phyloP scores from a whole-genome alignment of 2,113 vertebrate species.

The Malaclemys terrapin region DNA sequence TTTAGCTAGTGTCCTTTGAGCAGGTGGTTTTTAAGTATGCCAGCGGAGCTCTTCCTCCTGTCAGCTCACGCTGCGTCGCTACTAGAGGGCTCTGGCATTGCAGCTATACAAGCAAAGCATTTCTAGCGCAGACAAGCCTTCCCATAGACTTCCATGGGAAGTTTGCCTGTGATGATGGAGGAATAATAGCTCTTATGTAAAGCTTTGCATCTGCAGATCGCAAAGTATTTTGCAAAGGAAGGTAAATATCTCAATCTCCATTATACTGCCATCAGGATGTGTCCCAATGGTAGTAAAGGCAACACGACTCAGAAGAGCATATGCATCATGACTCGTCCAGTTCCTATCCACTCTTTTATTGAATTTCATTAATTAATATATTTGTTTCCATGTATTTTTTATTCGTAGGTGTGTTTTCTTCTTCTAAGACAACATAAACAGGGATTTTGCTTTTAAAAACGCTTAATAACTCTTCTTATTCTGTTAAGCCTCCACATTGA shows the following conservation, averaged over 20 bases:
- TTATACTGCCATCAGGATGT: background rate
- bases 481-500: background rate
- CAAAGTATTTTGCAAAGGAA: background rate
- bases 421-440: background rate
- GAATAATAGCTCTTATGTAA: background rate
- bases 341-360: background rate
- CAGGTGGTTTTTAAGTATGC: background rate
- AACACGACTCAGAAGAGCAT: background rate
- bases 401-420: background rate
- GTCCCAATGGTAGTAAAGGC: background rate
- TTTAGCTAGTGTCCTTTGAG: background rate
- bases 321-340: background rate
- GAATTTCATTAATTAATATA: background rate
- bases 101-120: background rate
- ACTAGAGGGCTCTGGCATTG: background rate
- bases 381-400: background rate
- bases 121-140: background rate
- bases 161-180: background rate
- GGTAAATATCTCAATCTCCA: background rate
- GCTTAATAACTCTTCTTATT: background rate
- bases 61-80: background rate
- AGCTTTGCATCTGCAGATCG: background rate
- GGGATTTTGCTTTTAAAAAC: background rate
- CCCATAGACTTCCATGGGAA: background rate
- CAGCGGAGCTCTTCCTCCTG: background rate